Conservation (phyloP, 2,888 invertebrate genomes). For the Therioaphis trifolii region DNA sequence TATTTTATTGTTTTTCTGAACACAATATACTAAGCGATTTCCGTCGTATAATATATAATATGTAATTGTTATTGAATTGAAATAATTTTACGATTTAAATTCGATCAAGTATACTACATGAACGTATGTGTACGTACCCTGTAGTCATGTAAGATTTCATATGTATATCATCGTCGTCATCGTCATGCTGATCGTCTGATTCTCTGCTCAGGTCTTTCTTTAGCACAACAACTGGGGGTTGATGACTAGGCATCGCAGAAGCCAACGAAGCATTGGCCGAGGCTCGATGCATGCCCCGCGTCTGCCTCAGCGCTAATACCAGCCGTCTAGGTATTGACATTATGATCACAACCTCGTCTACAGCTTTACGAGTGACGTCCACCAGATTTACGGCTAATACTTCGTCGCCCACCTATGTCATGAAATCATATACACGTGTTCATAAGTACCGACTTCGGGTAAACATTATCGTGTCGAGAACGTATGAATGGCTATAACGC, state of each 20-base stretch:
- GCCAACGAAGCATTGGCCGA: slow-evolving; percentile 69
- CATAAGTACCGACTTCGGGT: too few species aligned
- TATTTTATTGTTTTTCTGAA: too few species aligned
- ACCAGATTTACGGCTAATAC: slow-evolving; percentile 98
- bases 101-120: not conserved
- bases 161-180: slow-evolving; percentile 65
- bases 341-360: slow-evolving; percentile 99
- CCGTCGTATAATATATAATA: not conserved
- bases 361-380: slow-evolving; percentile 96
- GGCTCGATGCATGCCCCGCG: slow-evolving; percentile 75
- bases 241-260: slow-evolving; percentile 69
- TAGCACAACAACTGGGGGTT: slow-evolving; percentile 91
- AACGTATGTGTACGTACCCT: slow-evolving; percentile 21
- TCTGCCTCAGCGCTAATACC: slow-evolving; percentile 90
- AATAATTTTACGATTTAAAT: not conserved
- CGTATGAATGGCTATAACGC: too few species aligned
- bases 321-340: slow-evolving; percentile 98
- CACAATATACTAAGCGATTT: too few species aligned
- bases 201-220: slow-evolving; percentile 87
- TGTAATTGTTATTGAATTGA: not conserved
- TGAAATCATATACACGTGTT: not conserved
- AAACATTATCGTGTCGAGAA: not conserved
- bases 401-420: slow-evolving; percentile 89
- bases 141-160: slow-evolving; percentile 56
- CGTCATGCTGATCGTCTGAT: slow-evolving; percentile 72